Base-by-base conservation (phyloP, 2,888 invertebrate species). In the Drosophila nr. perissopoda region DNA sequence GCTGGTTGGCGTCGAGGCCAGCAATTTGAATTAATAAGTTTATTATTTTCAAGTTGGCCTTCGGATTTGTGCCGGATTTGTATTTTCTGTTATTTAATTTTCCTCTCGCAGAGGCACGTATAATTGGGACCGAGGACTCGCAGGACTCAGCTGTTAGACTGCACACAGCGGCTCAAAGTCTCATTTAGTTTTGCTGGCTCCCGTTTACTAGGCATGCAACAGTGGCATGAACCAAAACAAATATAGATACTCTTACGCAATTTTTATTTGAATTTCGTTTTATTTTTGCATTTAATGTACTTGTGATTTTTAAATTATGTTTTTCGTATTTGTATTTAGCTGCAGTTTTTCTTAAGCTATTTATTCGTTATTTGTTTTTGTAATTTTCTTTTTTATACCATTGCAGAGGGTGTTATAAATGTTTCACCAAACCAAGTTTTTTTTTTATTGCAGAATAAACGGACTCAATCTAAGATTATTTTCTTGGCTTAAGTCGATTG, bases 11-110 rank as follows among this genome's bases (percentile, higher is more conserved):
- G 62, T 31, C 29, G 61, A 48, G 45, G 13, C 70, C 51, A 58
- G 67, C 81, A 73, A 80, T 82, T 83, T 82, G 76, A 86, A 85
- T 85, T 85, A 85, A 85, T 85, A 85, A 83, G 82, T 85, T 78
- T 86, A 83, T 86, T 83, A 85, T 85, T 78, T 84, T 78, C 78
- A 67, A 82, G 76, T 76, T 69, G 73, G 59, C 53, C 68, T 64
- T 57, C 64, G 81, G 80, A 76, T 79, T 71, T 73, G 76, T 67
- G 54, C 66, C 73, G 84, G 87, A 86, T 86, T 86, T 86, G 74
- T 86, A 69, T 83, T 84, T 86, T 74, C 83, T 82, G 83, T 82
- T 83, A 80, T 85, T 83, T 83, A 80, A 85, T 85, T 85, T 85
- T 77, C 67, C 63, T 65, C 51, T 18, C 25, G 27, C 27, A 11